Base-by-base conservation (phyloP, 2,113 vertebrate species). In the Esox niger region DNA sequence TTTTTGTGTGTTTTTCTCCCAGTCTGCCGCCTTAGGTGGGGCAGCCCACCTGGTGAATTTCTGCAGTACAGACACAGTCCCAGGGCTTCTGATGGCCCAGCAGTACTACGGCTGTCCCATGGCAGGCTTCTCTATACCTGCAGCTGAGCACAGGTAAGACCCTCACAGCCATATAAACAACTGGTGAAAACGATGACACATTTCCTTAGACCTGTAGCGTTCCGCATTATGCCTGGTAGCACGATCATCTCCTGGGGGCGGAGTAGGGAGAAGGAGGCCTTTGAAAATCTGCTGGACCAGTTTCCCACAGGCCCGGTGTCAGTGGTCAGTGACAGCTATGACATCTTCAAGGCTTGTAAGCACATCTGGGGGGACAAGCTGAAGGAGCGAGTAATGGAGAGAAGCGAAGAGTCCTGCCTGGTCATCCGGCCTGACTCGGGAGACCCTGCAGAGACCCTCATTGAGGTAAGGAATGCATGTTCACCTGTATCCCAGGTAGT, bases 291-390 rank as follows among this genome's bases (percentile, higher is more conserved):
- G 56, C 79, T 92, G 59, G 84, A 91, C 21, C 87, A 89, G 75
- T 92, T 92, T 74, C 70, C 89, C 35, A 77, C 83, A 0, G 88
- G 87, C 4, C 90, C 90, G 0, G 82, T 92, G 46, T 87, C 90
- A 0, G 89, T 92, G 69, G 91, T 92, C 71, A 92, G 91, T 29
- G 91, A 92, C 85, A 92, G 91, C 79, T 93, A 90, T 4, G 88
- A 93, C 80, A 91, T 93, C 82, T 93, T 91, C 65, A 90, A 91
- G 5, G 91, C 91, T 75, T 92, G 91, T 61, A 89, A 82, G 77
- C 77, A 91, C 76, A 91, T 93, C 86, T 93, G 91, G 91, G 91
- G 91, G n/a, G 81, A 88, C 63, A 86, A 91, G 69, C 84, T 93
- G 72, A 91, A 90, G 73, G 88, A 91, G 64, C 73, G 78, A 0